phyloP scores from a whole-genome alignment of 1,140 invertebrate genomes.

The Trachymyrmex cornetzi region DNA sequence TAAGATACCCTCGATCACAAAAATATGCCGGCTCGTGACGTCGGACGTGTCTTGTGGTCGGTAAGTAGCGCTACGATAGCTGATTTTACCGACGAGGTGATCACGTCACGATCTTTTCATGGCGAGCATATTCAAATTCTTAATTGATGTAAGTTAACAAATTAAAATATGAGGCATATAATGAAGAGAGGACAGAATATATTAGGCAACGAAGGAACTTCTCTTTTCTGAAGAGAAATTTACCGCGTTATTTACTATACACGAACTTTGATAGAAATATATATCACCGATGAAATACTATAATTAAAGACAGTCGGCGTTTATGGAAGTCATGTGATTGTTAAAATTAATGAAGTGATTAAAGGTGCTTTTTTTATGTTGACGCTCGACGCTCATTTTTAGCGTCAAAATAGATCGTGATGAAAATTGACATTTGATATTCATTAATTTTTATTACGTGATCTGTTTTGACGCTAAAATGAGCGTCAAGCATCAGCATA shows the following conservation, averaged over 20 bases:
- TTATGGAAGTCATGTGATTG: too few species aligned
- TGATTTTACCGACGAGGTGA: not conserved
- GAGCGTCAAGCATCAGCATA: too few species aligned
- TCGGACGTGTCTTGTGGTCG: not conserved
- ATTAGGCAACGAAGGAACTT: not conserved
- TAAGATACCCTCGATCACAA: not conserved
- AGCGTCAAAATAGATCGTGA: too few species aligned
- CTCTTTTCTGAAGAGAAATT: not conserved
- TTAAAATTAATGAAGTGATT: too few species aligned
- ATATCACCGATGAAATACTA: too few species aligned
- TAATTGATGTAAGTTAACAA: not conserved
- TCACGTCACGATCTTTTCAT: not conserved
- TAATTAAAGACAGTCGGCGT: too few species aligned
- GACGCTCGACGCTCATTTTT: too few species aligned
- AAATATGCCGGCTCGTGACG: slow-evolving; percentile 3
- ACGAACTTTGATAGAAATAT: not conserved
- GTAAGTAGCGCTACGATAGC: not conserved
- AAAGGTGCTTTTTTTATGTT: too few species aligned
- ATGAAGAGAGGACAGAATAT: not conserved
- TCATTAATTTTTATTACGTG: too few species aligned
- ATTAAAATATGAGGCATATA: not conserved
- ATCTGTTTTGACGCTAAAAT: too few species aligned
- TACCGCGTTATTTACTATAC: not conserved
- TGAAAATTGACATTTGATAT: too few species aligned
- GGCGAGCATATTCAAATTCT: not conserved